These are phyloP conservation scores for Macaria notata DNA, from an alignment of 2,888 invertebrate species.

Conservation along the genomic window DNA sequence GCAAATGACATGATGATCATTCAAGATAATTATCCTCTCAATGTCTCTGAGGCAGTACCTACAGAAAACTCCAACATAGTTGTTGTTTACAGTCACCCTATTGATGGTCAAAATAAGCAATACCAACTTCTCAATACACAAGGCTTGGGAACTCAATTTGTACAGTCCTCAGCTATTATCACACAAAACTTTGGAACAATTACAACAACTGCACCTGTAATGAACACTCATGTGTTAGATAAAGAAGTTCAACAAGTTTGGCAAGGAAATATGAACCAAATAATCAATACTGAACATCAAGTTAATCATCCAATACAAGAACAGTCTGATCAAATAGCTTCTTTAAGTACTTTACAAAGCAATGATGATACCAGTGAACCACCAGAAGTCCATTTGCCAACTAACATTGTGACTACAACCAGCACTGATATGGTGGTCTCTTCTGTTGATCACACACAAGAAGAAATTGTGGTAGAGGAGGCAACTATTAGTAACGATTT, in stretches of 20 bases:
- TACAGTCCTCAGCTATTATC: slow-evolving; percentile 65
- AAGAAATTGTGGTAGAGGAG: slow-evolving; percentile 12
- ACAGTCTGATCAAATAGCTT: slow-evolving; percentile 33
- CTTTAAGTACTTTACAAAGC: slow-evolving; percentile 30
- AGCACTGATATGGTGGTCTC: slow-evolving; percentile 7
- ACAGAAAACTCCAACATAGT: slow-evolving; percentile 84
- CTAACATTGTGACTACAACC: slow-evolving; percentile 30
- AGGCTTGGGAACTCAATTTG: slow-evolving; percentile 63
- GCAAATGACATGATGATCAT: slow-evolving; percentile 84
- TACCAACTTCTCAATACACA: slow-evolving; percentile 72
- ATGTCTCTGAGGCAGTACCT: slow-evolving; percentile 73
- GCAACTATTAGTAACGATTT: slow-evolving; percentile 2
- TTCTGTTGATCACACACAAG: slow-evolving; percentile 11
- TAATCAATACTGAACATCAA: slow-evolving; percentile 38
- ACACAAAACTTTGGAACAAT: slow-evolving; percentile 71
- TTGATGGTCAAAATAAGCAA: slow-evolving; percentile 80
- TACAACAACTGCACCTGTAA: slow-evolving; percentile 71
- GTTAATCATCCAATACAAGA: slow-evolving; percentile 37
- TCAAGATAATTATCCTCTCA: slow-evolving; percentile 82
- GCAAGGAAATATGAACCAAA: slow-evolving; percentile 51
- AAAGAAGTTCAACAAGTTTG: slow-evolving; percentile 53
- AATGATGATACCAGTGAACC: slow-evolving; percentile 40
- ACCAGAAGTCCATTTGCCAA: slow-evolving; percentile 45
- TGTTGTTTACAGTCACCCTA: slow-evolving; percentile 84
- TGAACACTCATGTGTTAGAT: slow-evolving; percentile 64